Conservation (phyloP, 2,797 vertebrate genomes). For the Austrolebias charrua region DNA sequence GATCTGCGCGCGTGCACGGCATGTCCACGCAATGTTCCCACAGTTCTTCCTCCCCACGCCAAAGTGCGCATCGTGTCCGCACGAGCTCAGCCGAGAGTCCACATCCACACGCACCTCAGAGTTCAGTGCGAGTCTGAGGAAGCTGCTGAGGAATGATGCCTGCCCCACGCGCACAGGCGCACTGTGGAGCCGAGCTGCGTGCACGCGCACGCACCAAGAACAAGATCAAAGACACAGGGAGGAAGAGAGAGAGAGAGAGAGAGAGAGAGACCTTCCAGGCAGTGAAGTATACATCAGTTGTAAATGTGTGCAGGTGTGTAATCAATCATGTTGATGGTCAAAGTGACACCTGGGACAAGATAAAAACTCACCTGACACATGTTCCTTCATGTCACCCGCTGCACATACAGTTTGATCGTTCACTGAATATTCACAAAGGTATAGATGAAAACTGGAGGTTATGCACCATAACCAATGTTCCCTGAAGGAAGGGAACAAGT, state of each 20-base stretch:
- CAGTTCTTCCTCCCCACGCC: background rate
- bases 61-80: conserved; percentile 19
- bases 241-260: background rate
- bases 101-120: conserved; percentile 1
- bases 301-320: conserved; percentile 10
- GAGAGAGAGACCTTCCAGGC: conserved; percentile 2
- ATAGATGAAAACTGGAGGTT: no score
- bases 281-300: conserved; percentile 15
- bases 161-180: conserved; percentile 59
- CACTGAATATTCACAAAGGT: no score
- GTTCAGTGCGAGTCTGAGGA: conserved; percentile 21
- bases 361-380: no score
- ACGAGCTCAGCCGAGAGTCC: background rate
- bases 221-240: no score
- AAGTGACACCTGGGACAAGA: no score
- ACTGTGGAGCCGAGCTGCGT: conserved; percentile 36
- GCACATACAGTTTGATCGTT: no score
- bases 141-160: conserved; percentile 26
- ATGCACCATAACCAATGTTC: no score
- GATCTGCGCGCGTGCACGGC: conserved; percentile 25
- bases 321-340: background rate
- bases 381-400: no score
- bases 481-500: no score
- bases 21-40: conserved; percentile 38
- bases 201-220: conserved; percentile 28